Evolutionary conservation across 2,888 invertebrate genomes (phyloP).

Genomic region (Cerastis leucographa): DNA sequence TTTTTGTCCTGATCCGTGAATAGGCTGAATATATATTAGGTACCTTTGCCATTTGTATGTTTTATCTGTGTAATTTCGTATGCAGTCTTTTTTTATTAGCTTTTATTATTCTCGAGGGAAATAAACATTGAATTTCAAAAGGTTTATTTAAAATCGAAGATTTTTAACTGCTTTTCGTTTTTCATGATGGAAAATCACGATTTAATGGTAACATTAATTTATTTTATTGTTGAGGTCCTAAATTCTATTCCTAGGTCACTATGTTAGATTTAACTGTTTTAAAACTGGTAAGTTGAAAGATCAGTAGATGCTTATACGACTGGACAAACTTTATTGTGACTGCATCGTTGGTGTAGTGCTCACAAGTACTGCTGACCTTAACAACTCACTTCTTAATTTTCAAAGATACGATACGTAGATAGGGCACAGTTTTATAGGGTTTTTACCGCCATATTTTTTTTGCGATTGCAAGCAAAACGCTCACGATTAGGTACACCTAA

Average conservation of each 20-base stretch:
- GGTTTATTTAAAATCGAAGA: not conserved
- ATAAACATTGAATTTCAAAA: conserved; percentile 7
- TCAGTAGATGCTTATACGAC: not conserved
- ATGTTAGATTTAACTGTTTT: not conserved
- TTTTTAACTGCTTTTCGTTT: conserved; percentile 2
- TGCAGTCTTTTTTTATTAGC: conserved; percentile 13
- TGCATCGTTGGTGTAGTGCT: not conserved
- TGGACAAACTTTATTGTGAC: not conserved
- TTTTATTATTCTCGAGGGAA: conserved; percentile 35
- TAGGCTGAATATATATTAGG: conserved; percentile 35
- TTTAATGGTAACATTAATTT: not conserved
- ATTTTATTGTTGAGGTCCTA: not conserved
- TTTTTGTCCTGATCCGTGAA: conserved; percentile 34
- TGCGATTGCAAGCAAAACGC: not conserved
- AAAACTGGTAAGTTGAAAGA: not conserved
- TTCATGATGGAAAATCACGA: not conserved
- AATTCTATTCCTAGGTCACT: not conserved
- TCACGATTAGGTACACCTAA: not conserved
- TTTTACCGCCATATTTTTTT: no score
- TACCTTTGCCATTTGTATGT: conserved; percentile 34
- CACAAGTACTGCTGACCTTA: not conserved
- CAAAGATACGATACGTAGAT: not conserved
- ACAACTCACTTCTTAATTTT: not conserved
- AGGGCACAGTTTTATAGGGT: not conserved
- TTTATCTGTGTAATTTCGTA: conserved; percentile 39